These are phyloP conservation scores for Drosophila emarginata DNA, from an alignment of 2,888 invertebrate species.

Conservation along the genomic window DNA sequence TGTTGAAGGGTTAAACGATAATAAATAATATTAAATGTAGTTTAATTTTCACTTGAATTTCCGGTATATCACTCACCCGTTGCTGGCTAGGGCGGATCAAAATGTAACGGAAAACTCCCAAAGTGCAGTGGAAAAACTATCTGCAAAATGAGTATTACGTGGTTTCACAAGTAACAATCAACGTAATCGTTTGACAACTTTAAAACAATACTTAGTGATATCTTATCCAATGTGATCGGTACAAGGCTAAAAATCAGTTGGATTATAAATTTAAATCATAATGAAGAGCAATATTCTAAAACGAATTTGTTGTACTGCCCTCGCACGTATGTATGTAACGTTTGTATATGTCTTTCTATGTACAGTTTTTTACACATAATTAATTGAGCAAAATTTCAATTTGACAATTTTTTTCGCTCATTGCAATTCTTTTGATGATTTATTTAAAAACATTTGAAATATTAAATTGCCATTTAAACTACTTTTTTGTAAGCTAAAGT, in stretches of 20 bases:
- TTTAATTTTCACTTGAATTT: not conserved
- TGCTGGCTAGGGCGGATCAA: not conserved
- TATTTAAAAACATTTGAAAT: constrained; percentile 14
- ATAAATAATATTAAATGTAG: constrained; percentile 1
- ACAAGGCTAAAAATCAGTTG: too few relatives aligned
- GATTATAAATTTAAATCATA: too few relatives aligned
- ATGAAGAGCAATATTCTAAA: not conserved
- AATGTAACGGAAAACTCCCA: not conserved
- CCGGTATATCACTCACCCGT: not conserved
- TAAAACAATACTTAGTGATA: too few relatives aligned
- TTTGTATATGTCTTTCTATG: too few relatives aligned
- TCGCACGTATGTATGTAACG: not conserved
- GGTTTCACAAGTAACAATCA: too few relatives aligned
- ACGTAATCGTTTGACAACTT: too few relatives aligned
- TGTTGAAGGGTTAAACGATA: constrained; percentile 1
- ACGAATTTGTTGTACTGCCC: not conserved
- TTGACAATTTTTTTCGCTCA: constrained; percentile 19
- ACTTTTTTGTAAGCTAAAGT: not conserved
- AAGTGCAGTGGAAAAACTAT: too few relatives aligned
- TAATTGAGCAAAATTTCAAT: constrained; percentile 9
- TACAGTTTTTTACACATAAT: not conserved
- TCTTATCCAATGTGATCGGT: too few relatives aligned
- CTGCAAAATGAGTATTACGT: too few relatives aligned
- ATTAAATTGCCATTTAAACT: constrained; percentile 34
- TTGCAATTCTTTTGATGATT: constrained; percentile 26